Percentiles rank a stretch among this genome's conserved stretches.
These are phyloP conservation scores for Hydrolagus affinis DNA, from an alignment of 2,113 vertebrate genomes.

Conservation along the genomic window DNA sequence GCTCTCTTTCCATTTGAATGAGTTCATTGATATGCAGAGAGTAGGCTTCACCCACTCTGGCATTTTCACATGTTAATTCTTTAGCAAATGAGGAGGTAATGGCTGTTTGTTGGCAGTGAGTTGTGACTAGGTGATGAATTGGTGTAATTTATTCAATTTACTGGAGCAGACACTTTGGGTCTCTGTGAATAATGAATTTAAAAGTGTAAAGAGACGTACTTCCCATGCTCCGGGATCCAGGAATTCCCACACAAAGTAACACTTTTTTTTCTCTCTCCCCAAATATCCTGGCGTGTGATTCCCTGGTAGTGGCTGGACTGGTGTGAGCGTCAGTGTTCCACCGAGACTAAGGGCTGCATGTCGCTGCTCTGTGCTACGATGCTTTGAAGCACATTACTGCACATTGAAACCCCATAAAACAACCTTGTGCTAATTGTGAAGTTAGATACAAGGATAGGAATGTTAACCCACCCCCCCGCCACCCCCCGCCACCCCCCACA, in stretches of 20 bases:
- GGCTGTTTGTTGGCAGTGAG: background rate
- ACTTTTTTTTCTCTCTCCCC: too few species aligned
- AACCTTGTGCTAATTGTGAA: too few species aligned
- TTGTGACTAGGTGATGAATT: background rate
- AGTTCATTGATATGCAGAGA: background rate
- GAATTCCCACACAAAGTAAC: background rate
- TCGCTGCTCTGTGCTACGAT: too few species aligned
- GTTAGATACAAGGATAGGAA: too few species aligned
- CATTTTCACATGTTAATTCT: background rate
- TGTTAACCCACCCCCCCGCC: too few species aligned
- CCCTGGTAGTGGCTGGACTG: too few species aligned
- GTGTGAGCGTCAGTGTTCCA: too few species aligned
- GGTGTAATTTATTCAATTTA: background rate
- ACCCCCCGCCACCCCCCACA: too few species aligned
- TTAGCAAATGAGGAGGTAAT: conserved; percentile 21
- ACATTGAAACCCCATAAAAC: too few species aligned
- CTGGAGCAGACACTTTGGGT: background rate
- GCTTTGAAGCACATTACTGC: too few species aligned
- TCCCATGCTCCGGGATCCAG: background rate
- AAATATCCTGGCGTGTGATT: too few species aligned
- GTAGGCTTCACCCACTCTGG: conserved; percentile 1
- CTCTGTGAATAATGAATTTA: background rate
- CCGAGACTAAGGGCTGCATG: too few species aligned
- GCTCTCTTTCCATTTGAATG: background rate
- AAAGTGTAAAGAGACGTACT: background rate